Conservation (phyloP, 2,113 vertebrate genomes). For the Istiophorus platypterus region DNA sequence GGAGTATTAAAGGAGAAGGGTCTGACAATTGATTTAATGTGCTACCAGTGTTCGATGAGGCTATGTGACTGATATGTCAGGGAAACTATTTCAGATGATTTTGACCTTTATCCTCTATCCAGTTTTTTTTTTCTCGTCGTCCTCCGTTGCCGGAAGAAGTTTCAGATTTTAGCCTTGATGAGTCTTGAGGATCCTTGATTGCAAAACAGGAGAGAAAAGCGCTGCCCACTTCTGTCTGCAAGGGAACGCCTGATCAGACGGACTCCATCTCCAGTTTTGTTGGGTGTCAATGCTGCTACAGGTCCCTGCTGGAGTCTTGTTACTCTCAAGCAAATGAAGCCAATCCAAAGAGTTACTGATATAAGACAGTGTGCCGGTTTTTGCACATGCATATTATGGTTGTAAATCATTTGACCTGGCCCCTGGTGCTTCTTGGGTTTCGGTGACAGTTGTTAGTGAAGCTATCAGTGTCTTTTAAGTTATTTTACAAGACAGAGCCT, state of each 20-base stretch:
- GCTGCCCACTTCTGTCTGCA: neutral
- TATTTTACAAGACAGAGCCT: neutral
- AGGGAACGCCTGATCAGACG: neutral
- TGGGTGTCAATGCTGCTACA: neutral
- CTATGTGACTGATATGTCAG: neutral
- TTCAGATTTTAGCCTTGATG: neutral
- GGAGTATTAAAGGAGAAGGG: neutral
- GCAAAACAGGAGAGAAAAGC: neutral
- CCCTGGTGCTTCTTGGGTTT: too few species aligned
- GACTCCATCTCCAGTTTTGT: neutral
- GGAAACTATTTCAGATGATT: too few species aligned
- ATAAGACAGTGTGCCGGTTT: neutral
- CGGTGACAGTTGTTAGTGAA: neutral
- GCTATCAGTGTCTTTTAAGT: too few species aligned
- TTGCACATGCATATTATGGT: neutral
- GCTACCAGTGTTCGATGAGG: neutral
- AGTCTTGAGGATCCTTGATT: neutral
- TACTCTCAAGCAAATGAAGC: neutral
- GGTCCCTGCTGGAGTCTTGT: neutral
- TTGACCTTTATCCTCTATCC: too few species aligned
- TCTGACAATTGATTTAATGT: neutral
- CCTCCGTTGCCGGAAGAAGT: neutral
- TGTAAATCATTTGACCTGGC: neutral
- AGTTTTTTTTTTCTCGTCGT: neutral
- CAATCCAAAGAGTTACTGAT: neutral